Percentiles rank a stretch among this genome's conserved stretches.
Evolutionary conservation across 2,888 invertebrate species (phyloP).

Genomic region (Melolontha melolontha): DNA sequence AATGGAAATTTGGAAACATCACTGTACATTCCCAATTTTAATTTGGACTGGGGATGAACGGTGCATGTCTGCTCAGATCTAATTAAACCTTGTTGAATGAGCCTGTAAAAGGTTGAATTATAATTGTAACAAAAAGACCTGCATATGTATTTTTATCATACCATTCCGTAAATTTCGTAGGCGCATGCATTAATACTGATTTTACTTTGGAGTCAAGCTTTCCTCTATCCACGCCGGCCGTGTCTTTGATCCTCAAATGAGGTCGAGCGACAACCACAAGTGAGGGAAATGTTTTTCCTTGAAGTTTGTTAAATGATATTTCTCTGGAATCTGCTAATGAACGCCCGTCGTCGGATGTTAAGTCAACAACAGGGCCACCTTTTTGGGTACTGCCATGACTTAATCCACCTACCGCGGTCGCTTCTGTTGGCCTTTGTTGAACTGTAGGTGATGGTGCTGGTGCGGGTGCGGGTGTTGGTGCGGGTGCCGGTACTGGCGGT

Average conservation of each 20-base stretch:
- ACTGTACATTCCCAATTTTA: constrained; percentile 88
- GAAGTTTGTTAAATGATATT: constrained; percentile 81
- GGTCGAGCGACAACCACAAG: constrained; percentile 87
- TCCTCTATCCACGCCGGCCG: constrained; percentile 70
- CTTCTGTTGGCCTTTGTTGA: constrained; percentile 76
- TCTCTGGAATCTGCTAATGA: constrained; percentile 77
- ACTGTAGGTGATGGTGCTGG: constrained; percentile 24
- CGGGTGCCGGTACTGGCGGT: constrained; percentile 22
- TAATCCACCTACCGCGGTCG: constrained; percentile 79
- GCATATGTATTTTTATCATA: constrained; percentile 47
- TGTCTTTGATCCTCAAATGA: constrained; percentile 78
- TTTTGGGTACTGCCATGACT: constrained; percentile 67
- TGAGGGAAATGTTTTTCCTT: constrained; percentile 88
- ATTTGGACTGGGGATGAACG: constrained; percentile 75
- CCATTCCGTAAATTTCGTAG: constrained; percentile 91
- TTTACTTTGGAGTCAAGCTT: constrained; percentile 84
- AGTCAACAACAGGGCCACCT: constrained; percentile 69
- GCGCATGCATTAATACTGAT: constrained; percentile 82
- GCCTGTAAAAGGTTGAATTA: constrained; percentile 56
- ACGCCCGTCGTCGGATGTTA: constrained; percentile 72
- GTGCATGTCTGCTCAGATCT: constrained; percentile 83
- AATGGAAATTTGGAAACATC: constrained; percentile 87
- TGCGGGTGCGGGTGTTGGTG: constrained; percentile 31
- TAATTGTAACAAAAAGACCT: neutral
- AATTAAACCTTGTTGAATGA: constrained; percentile 86